Conservation (phyloP, 2,113 vertebrate species). For the Verasper variegatus region DNA sequence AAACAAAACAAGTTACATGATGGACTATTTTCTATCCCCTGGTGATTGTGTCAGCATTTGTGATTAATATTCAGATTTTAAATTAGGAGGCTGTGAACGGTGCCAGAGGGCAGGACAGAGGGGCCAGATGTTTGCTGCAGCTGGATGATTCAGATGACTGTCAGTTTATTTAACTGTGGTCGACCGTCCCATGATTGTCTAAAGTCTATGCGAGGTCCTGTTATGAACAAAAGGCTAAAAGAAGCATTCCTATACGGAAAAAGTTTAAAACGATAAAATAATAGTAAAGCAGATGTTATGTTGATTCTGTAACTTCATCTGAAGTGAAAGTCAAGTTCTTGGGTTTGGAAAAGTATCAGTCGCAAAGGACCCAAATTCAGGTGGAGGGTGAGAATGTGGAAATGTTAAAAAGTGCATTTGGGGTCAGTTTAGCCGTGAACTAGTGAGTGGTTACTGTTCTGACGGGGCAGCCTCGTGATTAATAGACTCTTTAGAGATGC, state of each 20-base stretch:
- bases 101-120: too few relatives aligned
- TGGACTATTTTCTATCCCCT: conserved; percentile 3
- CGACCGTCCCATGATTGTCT: conserved; percentile 47
- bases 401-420: conserved; percentile 73
- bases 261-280: background rate
- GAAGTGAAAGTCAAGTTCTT: conserved; percentile 5
- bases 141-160: background rate
- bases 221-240: background rate
- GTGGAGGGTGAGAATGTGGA: conserved; percentile 2
- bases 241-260: background rate
- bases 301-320: conserved; percentile 30
- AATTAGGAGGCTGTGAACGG: too few relatives aligned
- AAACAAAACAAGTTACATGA: conserved; percentile 25
- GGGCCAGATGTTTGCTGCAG: background rate
- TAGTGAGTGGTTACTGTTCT: conserved; percentile 12
- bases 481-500: conserved; percentile 6
- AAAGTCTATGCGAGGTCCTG: background rate
- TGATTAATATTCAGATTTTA: background rate
- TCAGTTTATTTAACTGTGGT: background rate
- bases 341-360: conserved; percentile 6
- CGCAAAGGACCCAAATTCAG: background rate
- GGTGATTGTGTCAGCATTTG: conserved; percentile 13
- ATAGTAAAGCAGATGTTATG: background rate
- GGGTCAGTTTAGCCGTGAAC: conserved; percentile 41
- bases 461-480: conserved; percentile 13